phyloP scores from a whole-genome alignment of 2,113 vertebrate species.

The Catharus fuscescens region DNA sequence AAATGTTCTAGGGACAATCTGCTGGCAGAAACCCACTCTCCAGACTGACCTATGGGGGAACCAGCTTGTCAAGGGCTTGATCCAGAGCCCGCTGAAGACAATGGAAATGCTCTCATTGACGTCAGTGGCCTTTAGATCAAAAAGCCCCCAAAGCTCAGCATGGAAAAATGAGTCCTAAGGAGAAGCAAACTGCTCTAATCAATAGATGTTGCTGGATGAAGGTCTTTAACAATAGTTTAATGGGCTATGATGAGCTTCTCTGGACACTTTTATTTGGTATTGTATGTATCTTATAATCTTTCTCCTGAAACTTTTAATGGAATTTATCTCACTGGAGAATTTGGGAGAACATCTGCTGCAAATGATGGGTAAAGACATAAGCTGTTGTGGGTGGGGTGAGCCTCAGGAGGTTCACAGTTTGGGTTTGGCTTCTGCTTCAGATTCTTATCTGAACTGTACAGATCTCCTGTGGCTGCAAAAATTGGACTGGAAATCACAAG shows the following conservation, averaged over 20 bases:
- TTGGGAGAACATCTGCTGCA: slow-evolving; percentile 67
- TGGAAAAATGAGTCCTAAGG: slow-evolving; percentile 40
- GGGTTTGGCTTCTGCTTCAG: slow-evolving; percentile 70
- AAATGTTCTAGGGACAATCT: slow-evolving; percentile 59
- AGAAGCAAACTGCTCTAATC: slow-evolving; percentile 49
- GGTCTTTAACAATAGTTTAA: slow-evolving; percentile 47
- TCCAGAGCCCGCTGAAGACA: slow-evolving; percentile 38
- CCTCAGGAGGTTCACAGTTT: slow-evolving; percentile 70
- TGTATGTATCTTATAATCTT: slow-evolving; percentile 35
- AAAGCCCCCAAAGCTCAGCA: slow-evolving; percentile 45
- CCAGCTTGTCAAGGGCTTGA: slow-evolving; percentile 46
- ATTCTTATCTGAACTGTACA: slow-evolving; percentile 68
- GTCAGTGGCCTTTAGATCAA: slow-evolving; percentile 63
- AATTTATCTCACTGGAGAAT: slow-evolving; percentile 61
- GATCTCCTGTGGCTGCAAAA: slow-evolving; percentile 68
- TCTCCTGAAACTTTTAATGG: slow-evolving; percentile 54
- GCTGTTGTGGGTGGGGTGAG: slow-evolving; percentile 70
- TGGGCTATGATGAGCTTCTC: slow-evolving; percentile 27
- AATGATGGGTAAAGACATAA: slow-evolving; percentile 72
- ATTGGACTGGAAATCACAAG: slow-evolving; percentile 68
- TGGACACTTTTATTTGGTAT: slow-evolving; percentile 36
- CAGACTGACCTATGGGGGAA: slow-evolving; percentile 53
- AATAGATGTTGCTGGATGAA: slow-evolving; percentile 17
- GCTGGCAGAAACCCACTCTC: slow-evolving; percentile 42
- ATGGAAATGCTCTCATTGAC: slow-evolving; percentile 49